Conservation (phyloP, 2,113 vertebrate genomes). For the Ovis canadensis region DNA sequence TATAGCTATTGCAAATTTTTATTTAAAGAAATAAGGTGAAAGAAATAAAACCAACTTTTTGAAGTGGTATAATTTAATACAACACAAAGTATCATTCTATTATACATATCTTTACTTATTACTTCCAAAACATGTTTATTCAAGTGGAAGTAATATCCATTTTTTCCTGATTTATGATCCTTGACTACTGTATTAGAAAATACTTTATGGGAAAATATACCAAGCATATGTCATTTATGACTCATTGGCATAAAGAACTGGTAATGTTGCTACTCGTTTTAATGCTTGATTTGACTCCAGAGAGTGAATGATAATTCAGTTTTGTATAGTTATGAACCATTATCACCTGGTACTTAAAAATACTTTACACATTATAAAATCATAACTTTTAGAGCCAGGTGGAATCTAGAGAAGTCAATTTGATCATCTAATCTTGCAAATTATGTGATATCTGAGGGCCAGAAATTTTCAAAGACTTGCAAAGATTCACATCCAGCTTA, state of each 20-base stretch:
- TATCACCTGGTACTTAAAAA: not conserved
- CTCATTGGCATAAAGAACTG: not conserved
- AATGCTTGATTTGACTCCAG: not conserved
- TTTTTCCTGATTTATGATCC: not conserved
- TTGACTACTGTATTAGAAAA: not conserved
- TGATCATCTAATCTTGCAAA: not conserved
- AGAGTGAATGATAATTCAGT: not conserved
- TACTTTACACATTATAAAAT: not conserved
- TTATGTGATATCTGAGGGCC: not conserved
- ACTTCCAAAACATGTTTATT: slow-evolving; percentile 8
- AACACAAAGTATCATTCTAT: not conserved
- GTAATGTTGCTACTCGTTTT: not conserved
- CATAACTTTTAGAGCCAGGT: not conserved
- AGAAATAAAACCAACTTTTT: not conserved
- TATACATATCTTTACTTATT: not conserved
- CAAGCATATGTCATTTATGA: not conserved
- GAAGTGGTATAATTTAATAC: not conserved
- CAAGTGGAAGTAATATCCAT: not conserved
- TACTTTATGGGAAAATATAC: not conserved
- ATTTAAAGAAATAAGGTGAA: not conserved
- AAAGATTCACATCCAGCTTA: not conserved
- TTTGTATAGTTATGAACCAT: not conserved
- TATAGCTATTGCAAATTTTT: not conserved
- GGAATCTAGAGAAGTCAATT: not conserved
- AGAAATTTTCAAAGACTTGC: not conserved